Base-by-base conservation (phyloP, 2,888 invertebrate species). In the Orthosia gothica region DNA sequence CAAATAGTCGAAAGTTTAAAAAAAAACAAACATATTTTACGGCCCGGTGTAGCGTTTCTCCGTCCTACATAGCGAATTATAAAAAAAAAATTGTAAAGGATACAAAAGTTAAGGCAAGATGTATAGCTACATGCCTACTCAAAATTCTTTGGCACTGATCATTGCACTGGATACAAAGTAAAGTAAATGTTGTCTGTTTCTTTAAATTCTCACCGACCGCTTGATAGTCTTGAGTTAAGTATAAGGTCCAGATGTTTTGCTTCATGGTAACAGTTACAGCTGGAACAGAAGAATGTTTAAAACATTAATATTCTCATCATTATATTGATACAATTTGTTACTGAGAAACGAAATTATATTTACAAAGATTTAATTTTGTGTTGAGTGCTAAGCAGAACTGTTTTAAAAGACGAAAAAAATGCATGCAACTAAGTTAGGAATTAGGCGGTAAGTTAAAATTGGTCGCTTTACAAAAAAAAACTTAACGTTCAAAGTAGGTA, bases 141-240 rank as follows among this genome's bases (percentile, higher is more conserved):
- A 75, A 71, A 70, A 81, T 76, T 82, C 88, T 87, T 88, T 88
- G 84, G 87, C 67, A 73, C 82, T 68, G 49, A 73, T 66, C 62
- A 83, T 86, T 79, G 76, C 79, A 86, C 87, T 86, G 86, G 82
- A 77, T 81, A 81, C 68, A 74, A 79, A 75, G 61, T 67, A 64
- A 70, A 59, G 72, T 79, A 72, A 72, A 70, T 67, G 74, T 69
- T 55, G 62, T 59, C 66, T 74, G 70, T 65, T 76, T 77, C 74
- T 75, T 75, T 72, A 77, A 16, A 74, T 79, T 80, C 79, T 76
- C 80, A 81, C 73, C 78, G 76, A 79, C 78, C 76, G 80, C 79
- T 86, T 79, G 82, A 81, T 81, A 89, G 88, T 91, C 88, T 90
- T 90, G 87, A 82, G 87, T 90, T 91, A 91, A 92, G 92, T 92